phyloP scores from a whole-genome alignment of 2,797 vertebrate species.

The Buceros bicornis region DNA sequence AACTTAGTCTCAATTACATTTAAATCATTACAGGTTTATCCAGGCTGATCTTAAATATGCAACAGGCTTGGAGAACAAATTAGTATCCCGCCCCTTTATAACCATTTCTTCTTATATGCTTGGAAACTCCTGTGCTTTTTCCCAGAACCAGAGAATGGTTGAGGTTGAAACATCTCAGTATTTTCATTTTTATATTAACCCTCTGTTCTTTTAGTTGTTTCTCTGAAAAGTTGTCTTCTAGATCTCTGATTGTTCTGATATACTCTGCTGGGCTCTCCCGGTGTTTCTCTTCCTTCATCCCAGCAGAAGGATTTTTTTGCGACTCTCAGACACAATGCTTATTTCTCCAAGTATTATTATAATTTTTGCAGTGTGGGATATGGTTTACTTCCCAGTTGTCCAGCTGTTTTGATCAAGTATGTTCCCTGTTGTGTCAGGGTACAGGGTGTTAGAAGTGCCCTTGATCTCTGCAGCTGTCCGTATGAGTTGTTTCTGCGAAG shows the following conservation, averaged over 20 bases:
- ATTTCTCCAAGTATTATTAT: neutral
- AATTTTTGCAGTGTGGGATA: neutral
- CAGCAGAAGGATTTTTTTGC: neutral
- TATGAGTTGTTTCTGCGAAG: neutral
- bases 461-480: neutral
- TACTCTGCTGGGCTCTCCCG: neutral
- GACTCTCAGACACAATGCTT: neutral
- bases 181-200: neutral
- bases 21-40: conserved; percentile 48
- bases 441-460: neutral
- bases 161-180: neutral
- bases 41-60: conserved; percentile 32
- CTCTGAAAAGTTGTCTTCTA: neutral
- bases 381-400: neutral
- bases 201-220: neutral
- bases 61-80: neutral
- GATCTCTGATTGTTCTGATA: neutral
- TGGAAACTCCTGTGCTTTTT: neutral
- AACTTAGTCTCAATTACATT: conserved; percentile 20
- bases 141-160: neutral
- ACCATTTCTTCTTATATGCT: neutral
- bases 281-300: neutral
- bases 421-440: neutral
- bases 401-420: neutral
- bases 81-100: neutral